Conservation (phyloP, 2,113 vertebrate genomes). For the Mirounga angustirostris region DNA sequence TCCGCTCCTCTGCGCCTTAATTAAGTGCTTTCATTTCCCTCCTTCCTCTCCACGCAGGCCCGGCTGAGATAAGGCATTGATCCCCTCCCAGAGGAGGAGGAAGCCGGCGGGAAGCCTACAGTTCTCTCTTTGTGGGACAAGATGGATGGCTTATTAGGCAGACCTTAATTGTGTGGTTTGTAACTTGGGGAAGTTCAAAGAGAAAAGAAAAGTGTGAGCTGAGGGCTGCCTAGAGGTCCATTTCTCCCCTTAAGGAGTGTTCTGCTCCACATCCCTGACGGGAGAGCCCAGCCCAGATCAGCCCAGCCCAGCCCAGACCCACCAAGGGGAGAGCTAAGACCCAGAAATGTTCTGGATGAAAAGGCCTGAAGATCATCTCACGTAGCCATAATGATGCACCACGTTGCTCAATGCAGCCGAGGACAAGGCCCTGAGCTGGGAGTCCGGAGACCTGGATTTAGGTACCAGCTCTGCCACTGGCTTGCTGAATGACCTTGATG, state of each 20-base stretch:
- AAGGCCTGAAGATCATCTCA: not conserved
- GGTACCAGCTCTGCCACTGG: not conserved
- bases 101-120: slow-evolving; percentile 80
- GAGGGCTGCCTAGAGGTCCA: not conserved
- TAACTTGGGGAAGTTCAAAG: slow-evolving; percentile 82
- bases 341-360: not conserved
- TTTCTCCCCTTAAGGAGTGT: slow-evolving; percentile 12
- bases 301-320: not conserved
- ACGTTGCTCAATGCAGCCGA: fast-evolving
- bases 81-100: slow-evolving; percentile 81
- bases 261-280: not conserved
- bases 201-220: slow-evolving; percentile 48
- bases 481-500: not conserved
- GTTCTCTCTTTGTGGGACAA: slow-evolving; percentile 82
- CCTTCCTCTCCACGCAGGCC: slow-evolving; percentile 76
- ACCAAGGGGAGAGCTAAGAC: not conserved
- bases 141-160: slow-evolving; percentile 87
- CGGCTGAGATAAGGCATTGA: slow-evolving; percentile 87
- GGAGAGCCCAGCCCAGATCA: not conserved
- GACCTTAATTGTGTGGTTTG: slow-evolving; percentile 86
- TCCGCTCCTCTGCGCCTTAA: slow-evolving; percentile 80
- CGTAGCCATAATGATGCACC: not conserved
- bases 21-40: slow-evolving; percentile 81
- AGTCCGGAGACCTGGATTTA: not conserved
- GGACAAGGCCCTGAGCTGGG: not conserved